A percentile compares a stretch with the other conserved stretches of the same genome.
Conservation (phyloP, 37 sponge, comb jelly and placozoan species). For the Ianthella basta region DNA sequence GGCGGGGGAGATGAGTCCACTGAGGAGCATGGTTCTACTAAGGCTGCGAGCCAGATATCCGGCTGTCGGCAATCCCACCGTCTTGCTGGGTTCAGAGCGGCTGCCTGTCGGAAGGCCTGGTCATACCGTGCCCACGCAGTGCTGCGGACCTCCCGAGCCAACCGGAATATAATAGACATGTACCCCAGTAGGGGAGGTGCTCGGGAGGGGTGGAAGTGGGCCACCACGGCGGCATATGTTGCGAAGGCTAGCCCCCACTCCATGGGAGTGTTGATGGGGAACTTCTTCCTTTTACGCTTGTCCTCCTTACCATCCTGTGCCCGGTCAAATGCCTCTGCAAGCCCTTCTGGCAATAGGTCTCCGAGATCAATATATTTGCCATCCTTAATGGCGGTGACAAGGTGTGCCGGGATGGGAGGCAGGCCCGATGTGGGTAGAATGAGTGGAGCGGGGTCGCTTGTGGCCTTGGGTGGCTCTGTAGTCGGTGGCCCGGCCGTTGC, state of each 20-base stretch:
- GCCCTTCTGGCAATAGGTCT: constrained; percentile 27
- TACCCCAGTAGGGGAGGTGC: neutral
- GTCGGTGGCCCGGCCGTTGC: no score
- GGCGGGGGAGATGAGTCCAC: neutral
- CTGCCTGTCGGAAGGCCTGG: constrained; percentile 23
- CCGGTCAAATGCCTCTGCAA: constrained; percentile 17
- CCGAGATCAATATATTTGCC: constrained; percentile 18
- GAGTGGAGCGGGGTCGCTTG: no score
- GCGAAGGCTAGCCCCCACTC: constrained; percentile 26
- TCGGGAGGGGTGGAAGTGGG: neutral
- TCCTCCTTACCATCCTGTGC: constrained; percentile 9
- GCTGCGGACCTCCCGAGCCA: constrained; percentile 11
- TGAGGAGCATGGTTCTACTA: neutral
- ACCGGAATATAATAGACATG: neutral
- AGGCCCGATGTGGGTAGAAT: no score
- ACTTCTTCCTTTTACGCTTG: neutral
- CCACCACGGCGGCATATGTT: neutral
- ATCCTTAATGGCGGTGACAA: constrained; percentile 15
- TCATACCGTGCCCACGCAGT: neutral
- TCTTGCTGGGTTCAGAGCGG: neutral
- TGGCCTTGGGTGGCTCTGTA: no score
- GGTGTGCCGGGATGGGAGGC: constrained; percentile 9
- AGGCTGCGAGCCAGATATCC: constrained; percentile 18
- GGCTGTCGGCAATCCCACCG: constrained; percentile 5
- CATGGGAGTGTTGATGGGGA: neutral